phyloP scores from a whole-genome alignment of 2,888 invertebrate species.

The Ophion ventricosus region DNA sequence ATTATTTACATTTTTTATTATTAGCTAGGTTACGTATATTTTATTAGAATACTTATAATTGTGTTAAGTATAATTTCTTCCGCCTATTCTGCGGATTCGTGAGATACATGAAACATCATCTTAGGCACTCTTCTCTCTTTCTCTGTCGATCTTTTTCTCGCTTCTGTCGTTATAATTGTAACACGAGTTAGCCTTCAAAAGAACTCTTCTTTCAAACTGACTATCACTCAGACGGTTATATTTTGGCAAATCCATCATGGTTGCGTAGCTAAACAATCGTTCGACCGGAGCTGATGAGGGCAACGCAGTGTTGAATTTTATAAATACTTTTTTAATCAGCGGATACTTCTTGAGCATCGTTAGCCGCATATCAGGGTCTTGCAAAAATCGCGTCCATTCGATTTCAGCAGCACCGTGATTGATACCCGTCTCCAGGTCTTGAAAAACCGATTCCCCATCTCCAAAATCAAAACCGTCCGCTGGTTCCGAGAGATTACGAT shows the following conservation, averaged over 20 bases:
- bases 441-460: constrained; percentile 24
- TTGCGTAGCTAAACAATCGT: constrained; percentile 42
- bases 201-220: constrained; percentile 47
- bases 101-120: background rate
- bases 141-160: background rate
- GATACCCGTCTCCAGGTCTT: constrained; percentile 21
- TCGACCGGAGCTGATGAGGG: constrained; percentile 45
- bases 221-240: constrained; percentile 50
- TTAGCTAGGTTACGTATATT: background rate
- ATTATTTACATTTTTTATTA: background rate
- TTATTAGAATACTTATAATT: background rate
- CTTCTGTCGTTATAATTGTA: constrained; percentile 6
- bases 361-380: constrained; percentile 24
- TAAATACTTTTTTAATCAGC: constrained; percentile 33
- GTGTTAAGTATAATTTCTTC: background rate
- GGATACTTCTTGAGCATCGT: constrained; percentile 32
- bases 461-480: constrained; percentile 31
- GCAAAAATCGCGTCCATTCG: constrained; percentile 26
- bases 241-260: no score
- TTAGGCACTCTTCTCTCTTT: background rate
- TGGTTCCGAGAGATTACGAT: background rate
- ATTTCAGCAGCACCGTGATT: constrained; percentile 33
- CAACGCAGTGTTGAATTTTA: constrained; percentile 43
- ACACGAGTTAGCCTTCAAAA: constrained; percentile 36
- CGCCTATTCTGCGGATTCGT: background rate